phyloP scores from a whole-genome alignment of 2,888 invertebrate species.

The Drosophila testacea region DNA sequence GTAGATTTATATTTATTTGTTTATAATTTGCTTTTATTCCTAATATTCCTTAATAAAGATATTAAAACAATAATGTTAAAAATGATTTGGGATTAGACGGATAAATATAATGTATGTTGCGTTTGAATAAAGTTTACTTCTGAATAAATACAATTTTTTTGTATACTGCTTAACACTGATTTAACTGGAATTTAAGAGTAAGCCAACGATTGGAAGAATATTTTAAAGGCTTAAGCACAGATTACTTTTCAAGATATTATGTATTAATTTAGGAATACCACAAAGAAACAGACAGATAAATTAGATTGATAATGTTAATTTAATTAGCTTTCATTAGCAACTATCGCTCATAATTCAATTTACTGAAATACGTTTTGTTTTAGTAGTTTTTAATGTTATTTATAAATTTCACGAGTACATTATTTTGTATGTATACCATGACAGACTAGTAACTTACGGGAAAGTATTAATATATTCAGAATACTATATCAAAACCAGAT shows the following conservation, averaged over 20 bases:
- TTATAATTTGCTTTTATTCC: slow-evolving; percentile 31
- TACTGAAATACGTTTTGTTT: neutral
- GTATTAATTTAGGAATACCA: neutral
- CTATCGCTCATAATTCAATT: slow-evolving; percentile 11
- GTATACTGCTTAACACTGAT: too few relatives aligned
- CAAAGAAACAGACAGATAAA: neutral
- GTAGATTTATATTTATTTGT: slow-evolving; percentile 28
- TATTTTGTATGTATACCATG: neutral
- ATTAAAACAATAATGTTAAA: too few relatives aligned
- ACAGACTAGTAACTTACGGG: neutral
- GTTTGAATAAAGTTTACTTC: too few relatives aligned
- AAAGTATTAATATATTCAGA: neutral
- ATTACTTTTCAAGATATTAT: neutral
- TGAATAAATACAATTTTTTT: too few relatives aligned
- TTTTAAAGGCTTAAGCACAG: too few relatives aligned
- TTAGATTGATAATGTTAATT: slow-evolving; percentile 20
- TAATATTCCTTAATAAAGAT: neutral
- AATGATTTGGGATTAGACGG: too few relatives aligned
- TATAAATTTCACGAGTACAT: slow-evolving; percentile 1
- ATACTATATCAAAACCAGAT: too few relatives aligned
- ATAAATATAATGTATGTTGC: too few relatives aligned
- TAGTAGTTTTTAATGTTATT: neutral
- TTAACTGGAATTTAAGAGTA: too few relatives aligned
- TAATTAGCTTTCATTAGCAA: slow-evolving; percentile 23
- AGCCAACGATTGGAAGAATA: too few relatives aligned